These are phyloP conservation scores for Scaptomyza reducta DNA, from an alignment of 2,888 invertebrate species.

Conservation along the genomic window DNA sequence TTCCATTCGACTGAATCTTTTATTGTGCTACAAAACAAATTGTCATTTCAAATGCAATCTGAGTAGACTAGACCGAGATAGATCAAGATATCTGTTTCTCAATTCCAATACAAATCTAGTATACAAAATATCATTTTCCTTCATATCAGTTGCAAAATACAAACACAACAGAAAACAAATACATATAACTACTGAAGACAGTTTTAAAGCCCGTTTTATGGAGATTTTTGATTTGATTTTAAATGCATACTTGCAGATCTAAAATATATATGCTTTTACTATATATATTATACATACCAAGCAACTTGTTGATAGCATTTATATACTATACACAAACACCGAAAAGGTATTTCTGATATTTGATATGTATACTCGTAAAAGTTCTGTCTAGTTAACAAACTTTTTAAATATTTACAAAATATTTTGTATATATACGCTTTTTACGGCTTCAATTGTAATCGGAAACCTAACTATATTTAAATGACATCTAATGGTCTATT, in stretches of 20 bases:
- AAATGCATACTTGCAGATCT: slow-evolving; percentile 21
- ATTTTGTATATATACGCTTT: slow-evolving; percentile 80
- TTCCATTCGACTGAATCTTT: slow-evolving; percentile 72
- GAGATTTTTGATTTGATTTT: slow-evolving; percentile 32
- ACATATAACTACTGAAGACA: slow-evolving; percentile 9
- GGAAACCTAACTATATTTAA: slow-evolving; percentile 31
- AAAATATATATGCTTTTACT: slow-evolving; percentile 1
- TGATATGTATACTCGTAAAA: slow-evolving; percentile 32
- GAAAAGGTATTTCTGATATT: slow-evolving; percentile 36
- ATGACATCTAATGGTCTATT: slow-evolving; percentile 26
- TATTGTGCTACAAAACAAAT: slow-evolving; percentile 49
- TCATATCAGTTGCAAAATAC: slow-evolving; percentile 61
- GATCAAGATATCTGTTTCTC: slow-evolving; percentile 32
- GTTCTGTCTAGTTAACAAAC: slow-evolving; percentile 68
- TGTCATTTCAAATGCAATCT: slow-evolving; percentile 71
- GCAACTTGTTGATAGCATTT: slow-evolving; percentile 57
- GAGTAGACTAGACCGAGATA: slow-evolving; percentile 43
- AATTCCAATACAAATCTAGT: slow-evolving; percentile 43
- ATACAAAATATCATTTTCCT: slow-evolving; percentile 64
- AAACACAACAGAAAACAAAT: slow-evolving; percentile 9
- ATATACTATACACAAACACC: slow-evolving; percentile 18
- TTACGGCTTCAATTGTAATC: slow-evolving; percentile 69
- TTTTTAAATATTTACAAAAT: slow-evolving; percentile 78
- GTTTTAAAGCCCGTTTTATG: slow-evolving; percentile 49
- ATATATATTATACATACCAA: slow-evolving; percentile 14